Conservation (phyloP, 1,140 invertebrate species). For the Conus betulinus region DNA sequence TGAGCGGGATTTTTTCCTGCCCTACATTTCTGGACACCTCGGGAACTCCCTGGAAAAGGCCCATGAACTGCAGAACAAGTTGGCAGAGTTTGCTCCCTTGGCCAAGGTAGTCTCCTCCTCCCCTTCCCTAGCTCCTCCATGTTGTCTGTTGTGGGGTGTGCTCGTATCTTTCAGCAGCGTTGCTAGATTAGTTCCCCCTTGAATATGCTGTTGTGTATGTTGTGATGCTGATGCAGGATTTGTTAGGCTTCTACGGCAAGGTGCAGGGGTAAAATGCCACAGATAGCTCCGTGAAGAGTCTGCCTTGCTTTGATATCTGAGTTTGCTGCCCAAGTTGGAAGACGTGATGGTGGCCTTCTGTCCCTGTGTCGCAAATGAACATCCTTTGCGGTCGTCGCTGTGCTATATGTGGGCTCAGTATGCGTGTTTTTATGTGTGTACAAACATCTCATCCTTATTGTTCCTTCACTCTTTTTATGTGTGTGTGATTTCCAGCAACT, state of each 20-base stretch:
- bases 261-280: neutral
- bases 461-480: neutral
- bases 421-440: neutral
- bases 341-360: neutral
- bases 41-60: constrained; percentile 79
- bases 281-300: neutral
- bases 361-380: neutral
- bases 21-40: constrained; percentile 71
- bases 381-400: neutral
- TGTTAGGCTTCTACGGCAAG: neutral
- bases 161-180: neutral
- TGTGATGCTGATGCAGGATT: neutral
- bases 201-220: neutral
- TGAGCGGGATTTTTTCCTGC: constrained; percentile 73
- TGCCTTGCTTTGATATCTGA: neutral
- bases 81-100: constrained; percentile 80
- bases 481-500: neutral
- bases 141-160: constrained; percentile 32
- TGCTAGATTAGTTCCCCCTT: neutral
- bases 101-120: constrained; percentile 76
- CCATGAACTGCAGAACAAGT: constrained; percentile 80
- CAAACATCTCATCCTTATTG: no score
- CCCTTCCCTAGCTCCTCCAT: neutral
- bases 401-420: neutral
- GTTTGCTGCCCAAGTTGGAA: neutral